Base-by-base conservation (phyloP, 2,797 vertebrate genomes). In the Saguinus oedipus region DNA sequence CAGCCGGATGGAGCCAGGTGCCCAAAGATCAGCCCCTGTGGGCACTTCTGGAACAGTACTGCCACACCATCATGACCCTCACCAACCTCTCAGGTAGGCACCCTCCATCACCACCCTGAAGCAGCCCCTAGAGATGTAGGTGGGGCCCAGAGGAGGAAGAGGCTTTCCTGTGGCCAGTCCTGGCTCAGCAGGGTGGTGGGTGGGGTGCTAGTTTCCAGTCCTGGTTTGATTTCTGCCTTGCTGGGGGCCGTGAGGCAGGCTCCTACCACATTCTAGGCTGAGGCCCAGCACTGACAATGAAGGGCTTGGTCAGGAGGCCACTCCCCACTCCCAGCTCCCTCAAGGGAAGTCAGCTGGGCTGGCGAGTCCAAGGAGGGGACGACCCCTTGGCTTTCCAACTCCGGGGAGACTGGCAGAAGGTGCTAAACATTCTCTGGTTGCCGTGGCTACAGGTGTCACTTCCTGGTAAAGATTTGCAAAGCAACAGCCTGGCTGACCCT, bases 11-110 rank as follows among this genome's bases (percentile, higher is more conserved):
- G 1, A 74, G 61, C 91, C 89, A 68, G 50, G 92, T 1, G 0
- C 59, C 86, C 50, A 55, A 83, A 95, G 91, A 94, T 42, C 97
- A 96, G 85, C 68, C 64, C 44, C 48, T 75, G 55, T 82, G 92
- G 97, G 33, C 72, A 7, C 81, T 95, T 57, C 88, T 97, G 96
- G 80, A 97, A 11, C 95, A 48, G n/a, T 50, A 90, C 85, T 97
- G 97, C 70, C 88, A 22, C 4, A n/a, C 20, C 0, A 19, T 57
- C 53, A 53, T 1, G 1, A 39, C 26, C 55, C 84, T 83, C 6
- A 0, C 59, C 42, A 88, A 96, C 24, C 30, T 90, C 17, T 93
- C 97, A 90, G 97, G 97, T 98, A 96, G 0, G 93, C 46, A n/a
- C 27, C 55, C 19, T 36, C 48, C 4, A 20, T 76, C 57, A 0